These are phyloP conservation scores for Brotula barbata DNA, from an alignment of 2,797 vertebrate genomes.

Conservation along the genomic window DNA sequence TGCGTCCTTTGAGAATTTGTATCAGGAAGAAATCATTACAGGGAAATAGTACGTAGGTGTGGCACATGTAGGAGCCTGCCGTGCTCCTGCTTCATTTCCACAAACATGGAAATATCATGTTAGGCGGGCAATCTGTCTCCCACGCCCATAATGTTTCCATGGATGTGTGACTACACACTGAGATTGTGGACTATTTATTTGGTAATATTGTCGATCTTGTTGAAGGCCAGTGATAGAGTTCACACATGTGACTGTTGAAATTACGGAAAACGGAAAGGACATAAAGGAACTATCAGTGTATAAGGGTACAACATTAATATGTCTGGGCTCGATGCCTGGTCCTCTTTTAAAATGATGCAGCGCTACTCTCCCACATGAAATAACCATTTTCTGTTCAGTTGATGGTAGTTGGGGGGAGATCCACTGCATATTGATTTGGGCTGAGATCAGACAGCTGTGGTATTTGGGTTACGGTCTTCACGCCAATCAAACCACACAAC, in stretches of 20 bases:
- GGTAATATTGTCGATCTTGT: constrained; percentile 20
- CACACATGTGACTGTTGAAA: constrained; percentile 13
- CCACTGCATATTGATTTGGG: constrained; percentile 48
- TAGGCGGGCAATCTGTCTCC: constrained; percentile 58
- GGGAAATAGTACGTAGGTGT: constrained; percentile 42
- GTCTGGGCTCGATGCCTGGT: constrained; percentile 41
- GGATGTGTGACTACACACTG: constrained; percentile 38
- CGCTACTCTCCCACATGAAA: constrained; percentile 29
- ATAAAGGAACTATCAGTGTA: constrained; percentile 15
- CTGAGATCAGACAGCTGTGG: constrained; percentile 37
- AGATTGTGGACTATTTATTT: constrained; percentile 10
- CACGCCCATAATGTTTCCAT: constrained; percentile 47
- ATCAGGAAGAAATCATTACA: neutral
- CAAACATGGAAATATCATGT: constrained; percentile 35
- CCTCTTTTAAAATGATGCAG: constrained; percentile 23
- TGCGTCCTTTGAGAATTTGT: neutral
- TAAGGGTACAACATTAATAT: constrained; percentile 11
- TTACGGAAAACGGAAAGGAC: too few relatives aligned
- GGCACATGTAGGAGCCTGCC: constrained; percentile 46
- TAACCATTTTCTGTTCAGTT: constrained; percentile 20
- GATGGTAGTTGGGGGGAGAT: constrained; percentile 22
- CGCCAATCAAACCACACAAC: constrained; percentile 27
- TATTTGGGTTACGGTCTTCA: constrained; percentile 31
- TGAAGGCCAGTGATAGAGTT: constrained; percentile 4
- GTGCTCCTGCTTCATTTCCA: constrained; percentile 37